Evolutionary conservation across 1,140 invertebrate genomes (phyloP).

Genomic region (Panulirus ornatus): DNA sequence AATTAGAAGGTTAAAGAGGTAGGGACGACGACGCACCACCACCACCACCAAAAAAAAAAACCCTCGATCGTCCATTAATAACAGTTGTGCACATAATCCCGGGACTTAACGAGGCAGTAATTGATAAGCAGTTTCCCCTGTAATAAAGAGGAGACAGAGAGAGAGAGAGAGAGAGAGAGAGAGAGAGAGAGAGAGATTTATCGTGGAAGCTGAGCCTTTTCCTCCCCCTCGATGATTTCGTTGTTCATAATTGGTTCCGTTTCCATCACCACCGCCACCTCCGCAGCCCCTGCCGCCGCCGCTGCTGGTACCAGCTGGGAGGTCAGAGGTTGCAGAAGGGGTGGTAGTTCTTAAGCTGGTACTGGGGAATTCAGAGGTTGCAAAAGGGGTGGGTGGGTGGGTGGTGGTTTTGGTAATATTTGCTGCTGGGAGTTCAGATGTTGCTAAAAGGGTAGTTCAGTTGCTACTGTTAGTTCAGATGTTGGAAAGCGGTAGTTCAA

Average conservation of each 20-base stretch:
- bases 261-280: constrained; percentile 1
- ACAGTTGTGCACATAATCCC: constrained; percentile 45
- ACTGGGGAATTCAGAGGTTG: too few species aligned
- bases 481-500: too few species aligned
- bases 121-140: constrained; percentile 58
- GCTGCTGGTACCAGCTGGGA: neutral
- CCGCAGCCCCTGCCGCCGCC: neutral
- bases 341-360: neutral
- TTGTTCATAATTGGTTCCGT: constrained; percentile 34
- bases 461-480: too few species aligned
- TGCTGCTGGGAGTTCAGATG: too few species aligned
- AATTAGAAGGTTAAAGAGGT: neutral
- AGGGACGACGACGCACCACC: too few species aligned
- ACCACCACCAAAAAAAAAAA: neutral
- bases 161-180: constrained; percentile 46
- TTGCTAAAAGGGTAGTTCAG: too few species aligned
- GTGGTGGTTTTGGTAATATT: neutral
- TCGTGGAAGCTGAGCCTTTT: constrained; percentile 4
- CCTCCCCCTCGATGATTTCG: constrained; percentile 1
- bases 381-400: neutral
- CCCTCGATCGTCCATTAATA: constrained; percentile 43
- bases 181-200: constrained; percentile 51
- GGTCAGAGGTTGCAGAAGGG: neutral
- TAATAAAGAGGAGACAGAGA: constrained; percentile 57
- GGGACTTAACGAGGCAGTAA: constrained; percentile 57